These are phyloP conservation scores for Ispidina picta DNA, from an alignment of 2,797 vertebrate genomes.

Conservation along the genomic window DNA sequence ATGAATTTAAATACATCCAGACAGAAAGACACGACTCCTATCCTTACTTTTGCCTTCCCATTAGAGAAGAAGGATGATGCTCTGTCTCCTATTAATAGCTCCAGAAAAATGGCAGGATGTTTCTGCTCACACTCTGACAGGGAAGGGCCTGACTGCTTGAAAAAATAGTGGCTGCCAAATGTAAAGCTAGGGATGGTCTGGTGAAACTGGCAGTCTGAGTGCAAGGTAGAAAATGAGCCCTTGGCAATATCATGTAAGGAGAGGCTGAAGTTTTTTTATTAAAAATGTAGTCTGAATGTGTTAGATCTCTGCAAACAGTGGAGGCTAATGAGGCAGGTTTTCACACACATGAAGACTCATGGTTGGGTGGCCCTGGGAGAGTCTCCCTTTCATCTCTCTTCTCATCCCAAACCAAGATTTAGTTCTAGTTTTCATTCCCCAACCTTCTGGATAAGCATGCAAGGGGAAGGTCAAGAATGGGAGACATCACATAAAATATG, in stretches of 20 bases:
- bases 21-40: neutral
- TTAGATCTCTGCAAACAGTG: neutral
- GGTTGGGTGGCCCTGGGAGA: neutral
- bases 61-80: neutral
- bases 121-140: neutral
- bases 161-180: neutral
- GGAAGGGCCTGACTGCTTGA: neutral
- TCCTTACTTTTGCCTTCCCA: neutral
- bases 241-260: neutral
- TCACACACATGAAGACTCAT: neutral
- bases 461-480: rapidly evolving
- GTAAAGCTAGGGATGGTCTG: neutral
- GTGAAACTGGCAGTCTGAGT: neutral
- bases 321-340: neutral
- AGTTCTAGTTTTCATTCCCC: neutral
- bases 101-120: constrained; percentile 12
- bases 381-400: neutral
- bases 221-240: neutral
- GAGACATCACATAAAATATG: neutral
- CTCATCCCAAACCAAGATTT: neutral
- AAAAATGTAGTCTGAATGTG: neutral
- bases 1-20: neutral
- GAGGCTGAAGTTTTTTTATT: neutral
- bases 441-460: neutral
- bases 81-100: neutral